Evolutionary conservation across 2,113 vertebrate genomes (phyloP).

Genomic region (Tragelaphus strepsiceros): DNA sequence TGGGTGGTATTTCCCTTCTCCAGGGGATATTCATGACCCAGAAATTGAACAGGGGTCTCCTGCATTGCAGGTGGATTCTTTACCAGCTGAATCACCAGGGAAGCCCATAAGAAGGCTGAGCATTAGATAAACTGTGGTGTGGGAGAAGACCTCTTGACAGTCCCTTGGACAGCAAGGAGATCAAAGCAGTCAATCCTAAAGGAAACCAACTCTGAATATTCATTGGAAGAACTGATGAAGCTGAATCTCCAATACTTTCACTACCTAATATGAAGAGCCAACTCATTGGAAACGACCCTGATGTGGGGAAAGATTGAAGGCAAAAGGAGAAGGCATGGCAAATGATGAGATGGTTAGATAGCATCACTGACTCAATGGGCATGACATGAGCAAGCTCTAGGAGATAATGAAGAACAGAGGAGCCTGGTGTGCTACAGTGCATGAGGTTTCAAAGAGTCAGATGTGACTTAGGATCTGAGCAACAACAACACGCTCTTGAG

Average conservation of each 20-base stretch:
- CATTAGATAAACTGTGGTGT: background rate
- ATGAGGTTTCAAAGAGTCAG: background rate
- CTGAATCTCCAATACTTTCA: background rate
- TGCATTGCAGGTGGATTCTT: background rate
- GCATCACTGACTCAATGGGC: background rate
- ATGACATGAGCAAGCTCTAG: background rate
- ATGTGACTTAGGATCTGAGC: background rate
- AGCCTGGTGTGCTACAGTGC: background rate
- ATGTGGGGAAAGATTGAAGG: background rate
- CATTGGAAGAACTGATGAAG: background rate
- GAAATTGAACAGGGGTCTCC: background rate
- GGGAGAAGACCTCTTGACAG: background rate
- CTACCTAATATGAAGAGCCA: background rate
- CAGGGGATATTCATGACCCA: background rate
- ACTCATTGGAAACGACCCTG: background rate
- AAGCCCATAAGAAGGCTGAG: background rate
- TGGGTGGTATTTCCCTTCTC: background rate
- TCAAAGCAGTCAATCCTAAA: background rate
- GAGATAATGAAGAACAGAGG: background rate
- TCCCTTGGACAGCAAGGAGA: background rate
- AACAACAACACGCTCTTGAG: background rate
- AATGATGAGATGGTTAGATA: background rate
- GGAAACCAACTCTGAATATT: background rate
- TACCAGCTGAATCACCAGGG: background rate
- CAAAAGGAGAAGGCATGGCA: background rate